Base-by-base conservation (phyloP, 1,140 invertebrate species). In the Gryon sp. region DNA sequence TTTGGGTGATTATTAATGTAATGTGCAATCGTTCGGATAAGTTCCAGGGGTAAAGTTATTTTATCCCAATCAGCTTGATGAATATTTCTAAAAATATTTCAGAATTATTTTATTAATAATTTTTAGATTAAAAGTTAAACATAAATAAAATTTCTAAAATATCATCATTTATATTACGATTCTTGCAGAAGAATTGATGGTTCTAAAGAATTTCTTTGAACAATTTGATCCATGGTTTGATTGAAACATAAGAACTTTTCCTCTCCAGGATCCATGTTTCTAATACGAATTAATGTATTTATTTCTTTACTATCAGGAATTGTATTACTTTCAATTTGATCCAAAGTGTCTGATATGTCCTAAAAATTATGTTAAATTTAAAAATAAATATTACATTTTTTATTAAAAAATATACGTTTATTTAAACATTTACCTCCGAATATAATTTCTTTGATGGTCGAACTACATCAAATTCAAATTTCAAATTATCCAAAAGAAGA, bases 81-180 rank as follows among this genome's bases (percentile, higher is more conserved):
- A 40, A 90, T 79, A 53, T 87, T 78, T 6, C 84, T 89, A 24
- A 12, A 84, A 87, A n/a, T n/a, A n/a, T n/a, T n/a, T n/a, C n/a
- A n/a, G n/a, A n/a, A n/a, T n/a, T n/a, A n/a, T n/a, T n/a, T n/a
- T n/a, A n/a, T n/a, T n/a, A n/a, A n/a, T n/a, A n/a, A n/a, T n/a
- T n/a, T n/a, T n/a, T n/a, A n/a, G n/a, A n/a, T n/a, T n/a, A n/a
- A n/a, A n/a, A n/a, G n/a, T n/a, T n/a, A n/a, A n/a, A n/a, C n/a
- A n/a, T n/a, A n/a, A n/a, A n/a, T n/a, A n/a, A n/a, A n/a, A n/a
- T n/a, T n/a, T n/a, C n/a, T n/a, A n/a, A n/a, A n/a, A n/a, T n/a
- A n/a, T n/a, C n/a, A n/a, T n/a, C n/a, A 32, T 20, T 8, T 40
- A 5, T 7, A 16, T 34, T 53, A 30, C 84, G 79, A 62, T 41